A percentile compares a stretch with the other conserved stretches of the same genome.
These are phyloP conservation scores for Anthopleura sola DNA, from an alignment of 64 coral and sea anemone species.

Conservation along the genomic window DNA sequence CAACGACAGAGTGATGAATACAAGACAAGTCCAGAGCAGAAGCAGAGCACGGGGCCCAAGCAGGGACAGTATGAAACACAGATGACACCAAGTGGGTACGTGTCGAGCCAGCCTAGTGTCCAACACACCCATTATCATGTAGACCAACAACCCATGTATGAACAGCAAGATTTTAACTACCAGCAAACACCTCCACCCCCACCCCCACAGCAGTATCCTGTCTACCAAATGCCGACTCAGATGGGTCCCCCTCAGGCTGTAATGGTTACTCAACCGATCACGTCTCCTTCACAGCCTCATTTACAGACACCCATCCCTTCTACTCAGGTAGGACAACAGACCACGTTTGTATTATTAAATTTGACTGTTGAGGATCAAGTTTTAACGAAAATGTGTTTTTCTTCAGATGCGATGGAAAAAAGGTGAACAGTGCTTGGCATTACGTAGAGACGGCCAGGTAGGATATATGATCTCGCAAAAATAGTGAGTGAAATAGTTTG, in stretches of 20 bases:
- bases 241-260: conserved; percentile 27
- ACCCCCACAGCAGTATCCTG: conserved; percentile 42
- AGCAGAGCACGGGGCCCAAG: background rate
- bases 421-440: conserved; percentile 55
- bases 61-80: background rate
- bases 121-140: conserved; percentile 38
- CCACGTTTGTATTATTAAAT: background rate
- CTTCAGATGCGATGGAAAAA: conserved; percentile 61
- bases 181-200: conserved; percentile 46
- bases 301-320: conserved; percentile 31
- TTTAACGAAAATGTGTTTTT: background rate
- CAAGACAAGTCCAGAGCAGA: background rate
- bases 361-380: too few species aligned
- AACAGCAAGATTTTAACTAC: conserved; percentile 61
- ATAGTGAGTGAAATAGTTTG: too few species aligned
- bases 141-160: conserved; percentile 33
- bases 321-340: conserved; percentile 1
- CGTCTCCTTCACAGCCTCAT: conserved; percentile 29
- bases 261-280: conserved; percentile 2
- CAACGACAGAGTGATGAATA: conserved; percentile 10
- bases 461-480: background rate
- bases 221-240: conserved; percentile 38
- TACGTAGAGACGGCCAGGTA: conserved; percentile 59
- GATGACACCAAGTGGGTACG: background rate
- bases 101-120: background rate